Conservation (phyloP, 1,140 invertebrate genomes). For the Drosophila cardini region DNA sequence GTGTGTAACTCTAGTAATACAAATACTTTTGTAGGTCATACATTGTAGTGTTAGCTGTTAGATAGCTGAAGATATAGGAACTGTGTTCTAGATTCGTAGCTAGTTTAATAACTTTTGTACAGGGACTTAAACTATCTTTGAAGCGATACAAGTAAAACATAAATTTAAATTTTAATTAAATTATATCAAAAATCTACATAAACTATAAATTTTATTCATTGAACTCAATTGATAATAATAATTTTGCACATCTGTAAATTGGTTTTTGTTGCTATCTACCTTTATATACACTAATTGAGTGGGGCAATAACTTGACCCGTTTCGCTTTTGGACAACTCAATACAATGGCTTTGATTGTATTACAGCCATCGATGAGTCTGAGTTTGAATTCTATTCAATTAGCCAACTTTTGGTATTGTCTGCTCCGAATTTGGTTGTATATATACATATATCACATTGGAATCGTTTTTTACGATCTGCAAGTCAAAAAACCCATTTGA, state of each 20-base stretch:
- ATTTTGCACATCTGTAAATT: not conserved
- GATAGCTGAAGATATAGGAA: not conserved
- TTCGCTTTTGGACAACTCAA: not conserved
- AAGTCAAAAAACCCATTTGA: slow-evolving; percentile 20
- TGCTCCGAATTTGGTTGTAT: not conserved
- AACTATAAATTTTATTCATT: slow-evolving; percentile 27
- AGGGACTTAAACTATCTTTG: no score
- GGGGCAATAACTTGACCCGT: slow-evolving; percentile 32
- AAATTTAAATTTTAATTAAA: not conserved
- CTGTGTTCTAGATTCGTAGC: not conserved
- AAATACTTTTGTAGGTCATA: slow-evolving; percentile 8
- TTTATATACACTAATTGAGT: slow-evolving; percentile 12
- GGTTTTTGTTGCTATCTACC: not conserved
- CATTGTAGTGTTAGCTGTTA: not conserved
- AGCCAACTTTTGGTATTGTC: slow-evolving; percentile 3
- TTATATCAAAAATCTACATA: not conserved
- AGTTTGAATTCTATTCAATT: slow-evolving; percentile 15
- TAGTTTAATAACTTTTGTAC: not conserved
- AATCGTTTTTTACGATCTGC: not conserved
- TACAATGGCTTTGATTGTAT: slow-evolving; percentile 31
- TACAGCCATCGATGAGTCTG: slow-evolving; percentile 7
- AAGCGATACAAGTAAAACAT: no score
- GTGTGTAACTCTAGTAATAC: not conserved
- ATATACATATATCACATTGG: not conserved
- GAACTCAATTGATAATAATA: slow-evolving; percentile 33